phyloP scores from a whole-genome alignment of 2,888 invertebrate genomes.

The Erynnis tages region DNA sequence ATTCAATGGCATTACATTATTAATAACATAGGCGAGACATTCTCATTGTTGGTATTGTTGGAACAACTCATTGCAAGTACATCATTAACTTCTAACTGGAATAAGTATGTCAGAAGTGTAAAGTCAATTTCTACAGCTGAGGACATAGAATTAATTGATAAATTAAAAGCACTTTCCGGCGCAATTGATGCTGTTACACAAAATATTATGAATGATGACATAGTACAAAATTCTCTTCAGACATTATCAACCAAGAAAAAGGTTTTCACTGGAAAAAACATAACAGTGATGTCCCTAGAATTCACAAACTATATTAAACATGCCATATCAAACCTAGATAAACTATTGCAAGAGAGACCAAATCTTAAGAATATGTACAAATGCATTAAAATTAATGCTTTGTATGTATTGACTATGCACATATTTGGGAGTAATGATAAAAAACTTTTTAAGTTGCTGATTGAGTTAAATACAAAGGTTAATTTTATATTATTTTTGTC shows the following conservation, averaged over 20 bases:
- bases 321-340: slow-evolving; percentile 83
- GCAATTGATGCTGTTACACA: slow-evolving; percentile 86
- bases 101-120: slow-evolving; percentile 87
- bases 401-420: slow-evolving; percentile 85
- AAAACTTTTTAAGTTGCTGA: slow-evolving; percentile 86
- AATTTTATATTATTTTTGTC: no score
- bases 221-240: slow-evolving; percentile 83
- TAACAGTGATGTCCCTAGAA: slow-evolving; percentile 78
- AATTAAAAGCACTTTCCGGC: slow-evolving; percentile 85
- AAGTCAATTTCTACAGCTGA: slow-evolving; percentile 85
- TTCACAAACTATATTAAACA: slow-evolving; percentile 85
- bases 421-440: slow-evolving; percentile 90
- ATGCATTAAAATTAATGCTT: slow-evolving; percentile 85
- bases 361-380: slow-evolving; percentile 78
- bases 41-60: slow-evolving; percentile 84
- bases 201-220: slow-evolving; percentile 85
- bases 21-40: slow-evolving; percentile 84
- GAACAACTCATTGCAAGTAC: slow-evolving; percentile 81
- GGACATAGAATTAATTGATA: slow-evolving; percentile 81
- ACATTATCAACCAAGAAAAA: slow-evolving; percentile 58
- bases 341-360: slow-evolving; percentile 69
- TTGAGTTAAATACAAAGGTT: slow-evolving; percentile 90
- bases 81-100: slow-evolving; percentile 84
- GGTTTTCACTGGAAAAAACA: slow-evolving; percentile 71
- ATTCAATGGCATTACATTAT: slow-evolving; percentile 72